Conservation (phyloP, 2,888 invertebrate genomes). For the Ligdia adustata region DNA sequence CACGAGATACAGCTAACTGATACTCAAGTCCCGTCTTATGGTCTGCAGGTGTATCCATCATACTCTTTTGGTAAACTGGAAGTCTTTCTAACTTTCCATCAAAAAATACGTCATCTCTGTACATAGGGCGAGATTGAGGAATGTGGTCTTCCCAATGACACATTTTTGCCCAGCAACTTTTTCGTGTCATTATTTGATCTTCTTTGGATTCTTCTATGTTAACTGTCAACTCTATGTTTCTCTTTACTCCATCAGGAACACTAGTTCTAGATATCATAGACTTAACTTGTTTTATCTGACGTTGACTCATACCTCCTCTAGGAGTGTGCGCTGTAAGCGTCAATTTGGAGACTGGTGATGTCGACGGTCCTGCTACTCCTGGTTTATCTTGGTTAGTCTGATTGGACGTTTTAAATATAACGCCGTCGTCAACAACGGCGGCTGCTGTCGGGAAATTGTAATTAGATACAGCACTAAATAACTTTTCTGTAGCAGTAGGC, state of each 20-base stretch:
- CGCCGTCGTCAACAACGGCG: slow-evolving; percentile 55
- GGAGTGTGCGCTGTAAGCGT: slow-evolving; percentile 59
- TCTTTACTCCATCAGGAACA: slow-evolving; percentile 47
- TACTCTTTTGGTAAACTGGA: slow-evolving; percentile 69
- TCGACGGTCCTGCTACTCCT: slow-evolving; percentile 55
- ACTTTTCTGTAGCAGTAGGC: slow-evolving; percentile 49
- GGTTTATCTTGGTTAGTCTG: no score
- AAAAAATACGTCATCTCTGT: slow-evolving; percentile 76
- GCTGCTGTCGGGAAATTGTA: slow-evolving; percentile 71
- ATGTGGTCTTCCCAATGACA: slow-evolving; percentile 69
- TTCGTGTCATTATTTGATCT: slow-evolving; percentile 43
- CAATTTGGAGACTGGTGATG: slow-evolving; percentile 54
- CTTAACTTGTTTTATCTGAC: slow-evolving; percentile 66
- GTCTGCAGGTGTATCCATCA: slow-evolving; percentile 48
- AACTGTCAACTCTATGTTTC: slow-evolving; percentile 47
- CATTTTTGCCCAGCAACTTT: slow-evolving; percentile 55
- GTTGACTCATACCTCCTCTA: slow-evolving; percentile 57
- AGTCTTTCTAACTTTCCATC: slow-evolving; percentile 63
- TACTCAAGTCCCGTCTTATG: slow-evolving; percentile 71
- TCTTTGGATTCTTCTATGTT: slow-evolving; percentile 41
- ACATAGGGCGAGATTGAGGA: slow-evolving; percentile 68
- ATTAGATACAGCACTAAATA: slow-evolving; percentile 53
- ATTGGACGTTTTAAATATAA: slow-evolving; percentile 26
- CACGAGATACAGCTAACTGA: slow-evolving; percentile 73
- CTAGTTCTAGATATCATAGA: slow-evolving; percentile 62